These are phyloP conservation scores for Neodontobutis hainanensis DNA, from an alignment of 2,113 vertebrate species.

Conservation along the genomic window DNA sequence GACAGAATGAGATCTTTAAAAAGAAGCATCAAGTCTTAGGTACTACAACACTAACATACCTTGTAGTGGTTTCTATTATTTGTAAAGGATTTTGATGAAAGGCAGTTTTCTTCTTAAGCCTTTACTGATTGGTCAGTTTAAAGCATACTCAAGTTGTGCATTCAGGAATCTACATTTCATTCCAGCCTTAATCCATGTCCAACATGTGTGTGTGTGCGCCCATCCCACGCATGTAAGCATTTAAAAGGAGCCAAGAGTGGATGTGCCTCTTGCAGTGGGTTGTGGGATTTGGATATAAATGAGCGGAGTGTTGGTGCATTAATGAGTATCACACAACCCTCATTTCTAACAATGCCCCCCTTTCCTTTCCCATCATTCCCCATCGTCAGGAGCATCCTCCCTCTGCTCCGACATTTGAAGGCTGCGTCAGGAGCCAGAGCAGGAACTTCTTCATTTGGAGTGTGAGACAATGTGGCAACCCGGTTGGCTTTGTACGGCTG, in stretches of 20 bases:
- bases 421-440: slow-evolving; percentile 72
- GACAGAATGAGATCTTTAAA: too few relatives aligned
- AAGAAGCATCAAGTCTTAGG: too few relatives aligned
- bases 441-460: slow-evolving; percentile 82
- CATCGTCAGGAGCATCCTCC: slow-evolving; percentile 40
- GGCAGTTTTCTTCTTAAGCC: neutral
- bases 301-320: slow-evolving; percentile 72
- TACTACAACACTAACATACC: neutral
- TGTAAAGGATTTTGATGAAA: neutral
- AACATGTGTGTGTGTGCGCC: slow-evolving; percentile 10
- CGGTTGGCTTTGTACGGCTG: slow-evolving; percentile 79
- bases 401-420: slow-evolving; percentile 70
- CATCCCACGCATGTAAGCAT: slow-evolving; percentile 23
- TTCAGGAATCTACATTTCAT: slow-evolving; percentile 14
- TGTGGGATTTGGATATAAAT: slow-evolving; percentile 67
- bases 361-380: slow-evolving; percentile 15
- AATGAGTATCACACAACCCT: slow-evolving; percentile 74
- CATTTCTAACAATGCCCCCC: slow-evolving; percentile 56
- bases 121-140: slow-evolving; percentile 6
- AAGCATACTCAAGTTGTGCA: slow-evolving; percentile 3
- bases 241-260: slow-evolving; percentile 21
- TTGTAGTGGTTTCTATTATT: neutral
- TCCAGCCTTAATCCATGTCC: slow-evolving; percentile 16
- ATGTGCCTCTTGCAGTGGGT: slow-evolving; percentile 35
- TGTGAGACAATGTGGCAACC: slow-evolving; percentile 80